phyloP scores from a whole-genome alignment of 1,140 invertebrate species.

The Popillia japonica region DNA sequence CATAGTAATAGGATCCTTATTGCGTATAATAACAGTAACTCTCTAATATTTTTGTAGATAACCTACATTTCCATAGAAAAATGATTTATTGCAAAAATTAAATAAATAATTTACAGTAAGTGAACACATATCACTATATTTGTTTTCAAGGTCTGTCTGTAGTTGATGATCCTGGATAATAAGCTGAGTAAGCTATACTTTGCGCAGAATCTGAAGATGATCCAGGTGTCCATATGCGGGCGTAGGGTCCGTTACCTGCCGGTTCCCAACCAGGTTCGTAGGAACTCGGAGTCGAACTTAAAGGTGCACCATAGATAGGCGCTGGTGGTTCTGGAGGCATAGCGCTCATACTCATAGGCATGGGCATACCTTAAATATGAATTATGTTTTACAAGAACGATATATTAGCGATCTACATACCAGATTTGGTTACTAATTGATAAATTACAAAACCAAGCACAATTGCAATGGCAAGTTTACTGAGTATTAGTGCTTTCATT shows the following conservation, averaged over 20 bases:
- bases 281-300: conserved; percentile 69
- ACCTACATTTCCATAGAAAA: background rate
- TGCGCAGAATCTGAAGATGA: conserved; percentile 62
- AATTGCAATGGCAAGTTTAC: conserved; percentile 80
- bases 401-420: conserved; percentile 47
- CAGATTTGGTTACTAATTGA: conserved; percentile 75
- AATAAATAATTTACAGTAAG: conserved; percentile 39
- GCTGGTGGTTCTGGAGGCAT: conserved; percentile 63
- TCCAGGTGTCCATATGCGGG: conserved; percentile 74
- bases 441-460: conserved; percentile 82
- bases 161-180: conserved; percentile 68
- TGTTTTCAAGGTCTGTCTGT: conserved; percentile 39
- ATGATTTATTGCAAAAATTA: conserved; percentile 37
- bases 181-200: conserved; percentile 80
- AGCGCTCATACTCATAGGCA: conserved; percentile 69
- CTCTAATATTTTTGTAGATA: too few species aligned
- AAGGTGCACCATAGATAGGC: conserved; percentile 70
- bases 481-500: conserved; percentile 81
- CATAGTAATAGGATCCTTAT: too few species aligned
- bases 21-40: too few species aligned
- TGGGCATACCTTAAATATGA: conserved; percentile 70
- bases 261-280: conserved; percentile 77
- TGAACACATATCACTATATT: conserved; percentile 24
- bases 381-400: background rate
- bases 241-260: conserved; percentile 72